Evolutionary conservation across 35 echinoderm and acorn worm genomes (phyloP), one percentile per base, ranked within the genome.

Genomic region (Apostichopus parvimensis): DNA sequence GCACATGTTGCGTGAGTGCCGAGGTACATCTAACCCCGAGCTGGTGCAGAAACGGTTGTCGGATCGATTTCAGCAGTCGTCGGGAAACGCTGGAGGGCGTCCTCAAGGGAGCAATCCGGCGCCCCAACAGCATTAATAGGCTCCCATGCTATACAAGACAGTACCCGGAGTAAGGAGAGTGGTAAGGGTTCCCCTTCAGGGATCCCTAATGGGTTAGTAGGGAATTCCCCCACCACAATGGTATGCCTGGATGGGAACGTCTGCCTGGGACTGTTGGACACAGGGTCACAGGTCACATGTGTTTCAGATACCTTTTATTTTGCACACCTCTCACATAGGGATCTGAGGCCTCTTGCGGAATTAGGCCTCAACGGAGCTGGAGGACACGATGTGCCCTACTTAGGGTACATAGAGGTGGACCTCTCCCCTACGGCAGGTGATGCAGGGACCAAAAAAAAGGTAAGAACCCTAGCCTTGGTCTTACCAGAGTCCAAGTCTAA

Each of bases 241-340:
- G 81, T 84, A 24, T 17, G 12, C 0, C 18, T 58, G 18, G 81
- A 84, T 84, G 81, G 81, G 15, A 17, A 57, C 4, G 25, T 21
- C 45, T 94, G 88, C 26, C 20, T 53, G 22, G 61, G 53, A 11
- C 54, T 94, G 25, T 22, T 91, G 28, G 93, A 94, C 22, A 83
- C 87, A 26, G 93, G 93, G 23, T 94, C 93, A 5, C 93, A 94
- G 64, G 93, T 94, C 6, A 94, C 93, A 9, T 94, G 92, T 79
- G 54, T 93, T 20, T 58, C 86, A 14, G n/a, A 55, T 10, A 52
- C 0, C 3, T 89, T 87, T 68, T 87, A 92, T 5, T 6, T 77
- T 6, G 6, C n/a, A 1, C 64, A 94, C 28, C 81, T 84, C 17
- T 14, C 81, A 5, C 81, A 84, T 9, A 84, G 81, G 54, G 58